Evolutionary conservation across 2,888 invertebrate species (phyloP).

Genomic region (Hypomecis punctinalis): DNA sequence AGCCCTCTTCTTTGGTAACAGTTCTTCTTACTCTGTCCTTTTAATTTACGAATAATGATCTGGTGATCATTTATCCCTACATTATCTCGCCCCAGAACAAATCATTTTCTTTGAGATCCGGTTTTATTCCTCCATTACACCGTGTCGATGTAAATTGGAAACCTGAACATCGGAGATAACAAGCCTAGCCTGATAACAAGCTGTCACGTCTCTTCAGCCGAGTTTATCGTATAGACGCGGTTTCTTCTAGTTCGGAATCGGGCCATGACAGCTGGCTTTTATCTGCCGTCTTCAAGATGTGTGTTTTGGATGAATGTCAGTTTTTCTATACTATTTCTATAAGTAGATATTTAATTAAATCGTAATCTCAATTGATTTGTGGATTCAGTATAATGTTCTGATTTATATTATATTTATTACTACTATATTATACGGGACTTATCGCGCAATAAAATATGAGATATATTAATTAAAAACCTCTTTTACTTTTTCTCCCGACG

Average conservation of each 20-base stretch:
- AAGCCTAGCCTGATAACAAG: constrained; percentile 60
- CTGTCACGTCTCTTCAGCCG: constrained; percentile 40
- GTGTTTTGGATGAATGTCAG: too few species aligned
- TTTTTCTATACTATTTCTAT: too few species aligned
- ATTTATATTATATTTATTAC: too few species aligned
- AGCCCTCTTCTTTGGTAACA: too few species aligned
- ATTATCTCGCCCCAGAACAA: neutral
- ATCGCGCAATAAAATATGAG: too few species aligned
- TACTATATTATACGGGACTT: too few species aligned
- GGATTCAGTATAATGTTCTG: too few species aligned
- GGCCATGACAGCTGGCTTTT: constrained; percentile 2
- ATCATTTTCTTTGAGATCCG: neutral
- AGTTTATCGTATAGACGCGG: constrained; percentile 51
- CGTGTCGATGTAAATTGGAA: constrained; percentile 43
- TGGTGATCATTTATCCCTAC: neutral
- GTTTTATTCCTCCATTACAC: constrained; percentile 11
- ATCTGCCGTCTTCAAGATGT: neutral
- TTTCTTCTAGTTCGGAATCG: constrained; percentile 11
- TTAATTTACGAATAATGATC: neutral
- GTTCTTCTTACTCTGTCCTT: neutral
- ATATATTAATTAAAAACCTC: too few species aligned
- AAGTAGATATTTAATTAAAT: too few species aligned
- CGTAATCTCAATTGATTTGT: too few species aligned
- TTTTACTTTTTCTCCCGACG: too few species aligned
- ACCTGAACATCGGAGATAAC: constrained; percentile 56